Percentiles rank a stretch among this genome's conserved stretches.
These are phyloP conservation scores for Urocitellus parryii DNA, from an alignment of 2,113 vertebrate species.

Conservation along the genomic window DNA sequence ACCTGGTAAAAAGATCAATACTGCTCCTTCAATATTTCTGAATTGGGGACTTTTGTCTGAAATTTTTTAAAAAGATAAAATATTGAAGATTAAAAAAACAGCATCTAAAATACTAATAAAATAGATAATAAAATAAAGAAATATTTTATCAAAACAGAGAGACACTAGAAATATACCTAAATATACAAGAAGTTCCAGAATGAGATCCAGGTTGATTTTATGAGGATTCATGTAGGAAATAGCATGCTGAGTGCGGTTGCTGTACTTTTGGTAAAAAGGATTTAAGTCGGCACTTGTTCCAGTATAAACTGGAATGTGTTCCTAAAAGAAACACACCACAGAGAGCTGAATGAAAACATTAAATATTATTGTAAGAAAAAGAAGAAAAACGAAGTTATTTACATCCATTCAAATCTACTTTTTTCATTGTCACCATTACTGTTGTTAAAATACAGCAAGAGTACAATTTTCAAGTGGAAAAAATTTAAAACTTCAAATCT, in stretches of 20 bases:
- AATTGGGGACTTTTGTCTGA: slow-evolving; percentile 95
- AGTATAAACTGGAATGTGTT: slow-evolving; percentile 88
- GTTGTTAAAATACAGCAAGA: slow-evolving; percentile 38
- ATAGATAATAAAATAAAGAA: not conserved
- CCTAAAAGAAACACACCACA: slow-evolving; percentile 86
- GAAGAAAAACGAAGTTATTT: not conserved
- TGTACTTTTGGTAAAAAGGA: slow-evolving; percentile 92
- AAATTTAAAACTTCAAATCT: not conserved
- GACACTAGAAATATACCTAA: slow-evolving; percentile 88
- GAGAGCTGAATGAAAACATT: not conserved
- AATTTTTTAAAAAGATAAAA: slow-evolving; percentile 53
- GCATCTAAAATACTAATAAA: not conserved
- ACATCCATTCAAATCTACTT: not conserved
- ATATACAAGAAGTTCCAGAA: slow-evolving; percentile 93
- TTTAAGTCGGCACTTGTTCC: slow-evolving; percentile 86
- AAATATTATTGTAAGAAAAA: slow-evolving; percentile 46
- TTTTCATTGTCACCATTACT: not conserved
- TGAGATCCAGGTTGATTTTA: slow-evolving; percentile 97
- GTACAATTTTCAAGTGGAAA: not conserved
- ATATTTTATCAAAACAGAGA: slow-evolving; percentile 23
- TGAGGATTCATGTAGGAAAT: slow-evolving; percentile 96
- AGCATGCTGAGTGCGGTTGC: slow-evolving; percentile 92
- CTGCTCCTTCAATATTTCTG: slow-evolving; percentile 92
- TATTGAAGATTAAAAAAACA: slow-evolving; percentile 12
- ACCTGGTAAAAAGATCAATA: slow-evolving; percentile 96